phyloP scores from a whole-genome alignment of 1,140 invertebrate genomes.

The Sarcophaga bullata region DNA sequence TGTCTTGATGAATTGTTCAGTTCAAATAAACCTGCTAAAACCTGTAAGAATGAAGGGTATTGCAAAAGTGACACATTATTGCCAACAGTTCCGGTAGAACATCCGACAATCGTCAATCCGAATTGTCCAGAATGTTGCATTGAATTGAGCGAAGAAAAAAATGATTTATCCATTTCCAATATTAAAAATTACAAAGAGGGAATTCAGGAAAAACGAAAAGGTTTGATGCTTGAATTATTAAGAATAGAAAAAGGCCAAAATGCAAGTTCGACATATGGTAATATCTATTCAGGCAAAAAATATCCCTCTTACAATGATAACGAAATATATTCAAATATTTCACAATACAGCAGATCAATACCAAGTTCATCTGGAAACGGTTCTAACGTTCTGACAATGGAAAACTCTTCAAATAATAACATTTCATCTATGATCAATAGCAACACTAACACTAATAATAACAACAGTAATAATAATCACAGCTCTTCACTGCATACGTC shows the following conservation, averaged over 20 bases:
- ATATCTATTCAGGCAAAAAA: constrained; percentile 51
- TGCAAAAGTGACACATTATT: constrained; percentile 32
- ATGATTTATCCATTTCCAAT: neutral
- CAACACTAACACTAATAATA: neutral
- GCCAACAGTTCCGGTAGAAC: neutral
- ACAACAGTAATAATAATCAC: constrained; percentile 45
- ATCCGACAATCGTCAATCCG: neutral
- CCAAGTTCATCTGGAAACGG: constrained; percentile 57
- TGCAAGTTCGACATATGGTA: constrained; percentile 41
- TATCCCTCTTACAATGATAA: constrained; percentile 60
- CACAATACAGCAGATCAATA: constrained; percentile 58
- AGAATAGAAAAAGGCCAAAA: constrained; percentile 66
- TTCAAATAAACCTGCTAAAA: neutral
- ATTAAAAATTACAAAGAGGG: constrained; percentile 36
- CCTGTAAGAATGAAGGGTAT: constrained; percentile 8
- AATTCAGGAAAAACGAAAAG: constrained; percentile 66
- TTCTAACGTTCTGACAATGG: constrained; percentile 55
- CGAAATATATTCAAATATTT: constrained; percentile 57
- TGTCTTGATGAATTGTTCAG: neutral
- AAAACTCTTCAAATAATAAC: constrained; percentile 57
- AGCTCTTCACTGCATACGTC: constrained; percentile 50
- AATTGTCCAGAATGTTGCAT: constrained; percentile 39
- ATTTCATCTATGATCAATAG: constrained; percentile 42
- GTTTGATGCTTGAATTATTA: constrained; percentile 76
- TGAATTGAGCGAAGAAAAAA: neutral